phyloP scores from a whole-genome alignment of 1,140 invertebrate species.

The Geopemphigus sp. region DNA sequence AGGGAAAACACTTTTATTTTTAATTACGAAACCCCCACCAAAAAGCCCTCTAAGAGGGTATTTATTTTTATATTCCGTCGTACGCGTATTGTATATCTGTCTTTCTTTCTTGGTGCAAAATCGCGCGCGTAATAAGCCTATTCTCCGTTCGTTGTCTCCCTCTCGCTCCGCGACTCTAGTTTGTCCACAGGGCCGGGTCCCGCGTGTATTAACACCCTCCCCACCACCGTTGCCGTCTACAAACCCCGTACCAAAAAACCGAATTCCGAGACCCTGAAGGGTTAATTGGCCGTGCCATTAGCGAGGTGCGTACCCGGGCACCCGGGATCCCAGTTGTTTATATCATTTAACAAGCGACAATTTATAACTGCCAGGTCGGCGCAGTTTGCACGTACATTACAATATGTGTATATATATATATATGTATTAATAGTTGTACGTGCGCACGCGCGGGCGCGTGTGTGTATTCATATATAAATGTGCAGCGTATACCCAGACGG shows the following conservation, averaged over 20 bases:
- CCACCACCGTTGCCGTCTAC: too few species aligned
- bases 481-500: neutral
- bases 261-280: constrained; percentile 38
- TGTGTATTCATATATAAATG: neutral
- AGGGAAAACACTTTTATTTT: too few species aligned
- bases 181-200: constrained; percentile 22
- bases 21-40: too few species aligned
- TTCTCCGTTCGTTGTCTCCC: neutral
- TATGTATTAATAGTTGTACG: neutral
- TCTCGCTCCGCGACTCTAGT: constrained; percentile 3
- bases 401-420: constrained; percentile 10
- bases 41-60: too few species aligned
- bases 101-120: too few species aligned
- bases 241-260: constrained; percentile 33
- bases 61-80: too few species aligned
- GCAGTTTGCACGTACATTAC: constrained; percentile 40
- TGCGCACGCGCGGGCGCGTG: too few species aligned
- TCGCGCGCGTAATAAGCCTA: neutral
- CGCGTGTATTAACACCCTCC: constrained; percentile 22
- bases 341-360: constrained; percentile 48
- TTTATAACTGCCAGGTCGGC: constrained; percentile 37
- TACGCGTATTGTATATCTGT: too few species aligned
- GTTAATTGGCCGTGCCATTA: constrained; percentile 49
- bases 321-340: constrained; percentile 43
- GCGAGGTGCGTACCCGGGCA: constrained; percentile 30